These are phyloP conservation scores for Andinoacara biseriatus DNA, from an alignment of 2,113 vertebrate genomes.

Conservation along the genomic window DNA sequence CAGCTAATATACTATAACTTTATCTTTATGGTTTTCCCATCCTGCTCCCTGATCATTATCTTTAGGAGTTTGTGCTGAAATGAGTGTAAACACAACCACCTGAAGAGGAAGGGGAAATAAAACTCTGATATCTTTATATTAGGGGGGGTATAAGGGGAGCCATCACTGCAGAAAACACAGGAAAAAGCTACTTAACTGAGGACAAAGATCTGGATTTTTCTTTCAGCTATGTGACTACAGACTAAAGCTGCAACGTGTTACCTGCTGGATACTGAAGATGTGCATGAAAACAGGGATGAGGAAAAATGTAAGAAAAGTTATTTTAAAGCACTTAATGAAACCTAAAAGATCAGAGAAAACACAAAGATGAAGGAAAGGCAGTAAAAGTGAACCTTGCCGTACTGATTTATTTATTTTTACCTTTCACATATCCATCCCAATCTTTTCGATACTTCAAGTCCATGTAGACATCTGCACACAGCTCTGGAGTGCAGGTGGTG, in stretches of 20 bases:
- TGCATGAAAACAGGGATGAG: constrained; percentile 26
- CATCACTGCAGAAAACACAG: background rate
- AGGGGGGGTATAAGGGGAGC: background rate
- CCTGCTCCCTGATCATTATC: too few species aligned
- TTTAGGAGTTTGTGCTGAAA: too few species aligned
- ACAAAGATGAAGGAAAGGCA: background rate
- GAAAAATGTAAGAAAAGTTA: background rate
- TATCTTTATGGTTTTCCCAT: too few species aligned
- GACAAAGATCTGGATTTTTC: background rate
- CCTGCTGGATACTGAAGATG: constrained; percentile 54
- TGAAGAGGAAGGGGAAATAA: too few species aligned
- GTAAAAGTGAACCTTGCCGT: background rate
- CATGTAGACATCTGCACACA: constrained; percentile 90
- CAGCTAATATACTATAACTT: too few species aligned
- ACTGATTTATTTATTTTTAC: constrained; percentile 65
- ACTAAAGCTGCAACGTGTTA: constrained; percentile 23
- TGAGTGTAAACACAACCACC: too few species aligned
- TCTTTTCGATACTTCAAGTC: constrained; percentile 88
- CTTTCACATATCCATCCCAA: constrained; percentile 91
- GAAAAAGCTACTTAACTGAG: background rate
- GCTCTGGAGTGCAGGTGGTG: constrained; percentile 75
- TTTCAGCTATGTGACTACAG: background rate
- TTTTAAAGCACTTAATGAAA: background rate
- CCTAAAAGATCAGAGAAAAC: background rate
- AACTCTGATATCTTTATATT: background rate